Evolutionary conservation across 2,888 invertebrate species (phyloP), one percentile per base, ranked within the genome.

Genomic region (Eledone cirrhosa): DNA sequence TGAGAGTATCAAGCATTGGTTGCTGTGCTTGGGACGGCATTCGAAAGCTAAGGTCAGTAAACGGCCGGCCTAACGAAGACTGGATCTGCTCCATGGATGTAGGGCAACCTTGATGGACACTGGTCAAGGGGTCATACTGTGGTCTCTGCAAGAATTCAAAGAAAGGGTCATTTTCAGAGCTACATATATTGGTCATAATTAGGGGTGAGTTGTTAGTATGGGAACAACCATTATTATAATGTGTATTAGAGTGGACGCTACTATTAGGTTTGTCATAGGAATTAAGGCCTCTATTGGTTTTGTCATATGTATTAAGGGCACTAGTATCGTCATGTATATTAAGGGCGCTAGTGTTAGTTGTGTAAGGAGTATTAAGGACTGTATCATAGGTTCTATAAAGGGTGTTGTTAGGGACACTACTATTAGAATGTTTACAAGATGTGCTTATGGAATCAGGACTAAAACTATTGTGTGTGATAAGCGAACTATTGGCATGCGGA

Each of bases 101-200:
- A 72, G 72, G 77, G 59, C 59, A 24, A 53, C 27, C 33, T 65
- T 29, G 41, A 41, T 41, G 48, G 77, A 65, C 24, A 47, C 33
- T 59, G 77, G 31, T 63, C 29, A 33, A 41, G 29, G 53, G 63
- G 59, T 77, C 77, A 85, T 82, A 85, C 85, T 79, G 85, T 85
- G 80, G 85, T 85, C 84, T 85, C 85, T 85, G 85, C 78, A 85
- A 85, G 80, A 84, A 85, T 81, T 82, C 82, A 83, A 83, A 84
- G 78, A 85, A 80, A 72, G 48, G 27, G 47, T 47, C 29, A 27
- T 76, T 48, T 76, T 76, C 76, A 76, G 76, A 48, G n/a, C 76
- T 76, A 48, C 47, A 76, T 47, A 29, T n/a, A 76, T 48, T 63
- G 27, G 7, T 41, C 11, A 41, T 41, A 41, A 41, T 41, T 41